Evolutionary conservation across 2,113 vertebrate species (phyloP).

Genomic region (Menidia beryllina): DNA sequence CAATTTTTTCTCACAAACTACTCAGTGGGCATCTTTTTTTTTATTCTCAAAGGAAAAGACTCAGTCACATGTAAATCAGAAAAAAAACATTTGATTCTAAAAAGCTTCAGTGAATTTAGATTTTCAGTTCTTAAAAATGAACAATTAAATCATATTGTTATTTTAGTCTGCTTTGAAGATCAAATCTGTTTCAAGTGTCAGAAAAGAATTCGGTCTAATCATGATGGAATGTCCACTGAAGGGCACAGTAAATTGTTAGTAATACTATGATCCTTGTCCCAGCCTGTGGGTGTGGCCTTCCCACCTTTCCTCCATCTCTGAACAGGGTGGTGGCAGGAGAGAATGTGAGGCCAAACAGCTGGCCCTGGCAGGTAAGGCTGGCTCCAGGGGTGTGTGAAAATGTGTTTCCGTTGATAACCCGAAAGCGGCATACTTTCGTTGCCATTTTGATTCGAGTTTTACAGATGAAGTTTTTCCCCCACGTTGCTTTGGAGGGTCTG

Average conservation of each 20-base stretch:
- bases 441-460: not conserved
- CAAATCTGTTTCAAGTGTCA: too few relatives aligned
- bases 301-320: conserved; percentile 68
- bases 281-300: conserved; percentile 82
- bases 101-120: not conserved
- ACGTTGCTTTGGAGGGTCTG: not conserved
- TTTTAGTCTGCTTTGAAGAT: not conserved
- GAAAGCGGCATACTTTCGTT: too few relatives aligned
- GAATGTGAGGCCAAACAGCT: conserved; percentile 79
- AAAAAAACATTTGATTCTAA: not conserved
- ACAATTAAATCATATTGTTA: too few relatives aligned
- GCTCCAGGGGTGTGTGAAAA: not conserved
- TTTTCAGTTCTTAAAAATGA: too few relatives aligned
- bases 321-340: conserved; percentile 80
- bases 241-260: not conserved
- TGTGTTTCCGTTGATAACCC: not conserved
- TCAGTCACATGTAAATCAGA: not conserved
- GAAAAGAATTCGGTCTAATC: not conserved
- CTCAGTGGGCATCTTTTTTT: not conserved
- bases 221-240: not conserved
- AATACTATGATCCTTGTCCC: not conserved
- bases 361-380: conserved; percentile 84
- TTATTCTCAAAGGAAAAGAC: not conserved
- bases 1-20: not conserved
- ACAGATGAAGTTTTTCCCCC: not conserved